Evolutionary conservation across 2,797 vertebrate species (phyloP), one percentile per base, ranked within the genome.

Genomic region (Pseudocheirus occidentalis): DNA sequence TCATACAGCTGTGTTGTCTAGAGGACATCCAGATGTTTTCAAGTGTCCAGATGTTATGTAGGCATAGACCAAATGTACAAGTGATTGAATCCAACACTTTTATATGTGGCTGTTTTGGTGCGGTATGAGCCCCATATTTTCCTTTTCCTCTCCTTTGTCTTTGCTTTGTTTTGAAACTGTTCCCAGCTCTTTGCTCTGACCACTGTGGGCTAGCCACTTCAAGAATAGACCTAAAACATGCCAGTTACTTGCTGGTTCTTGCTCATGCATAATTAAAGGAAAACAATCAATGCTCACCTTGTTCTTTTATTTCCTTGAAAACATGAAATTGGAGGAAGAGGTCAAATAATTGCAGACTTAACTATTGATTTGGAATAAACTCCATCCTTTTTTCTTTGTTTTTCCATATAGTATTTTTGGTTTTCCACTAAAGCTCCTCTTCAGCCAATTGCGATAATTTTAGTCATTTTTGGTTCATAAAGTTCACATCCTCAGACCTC

Each of bases 281-380:
- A 94, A n/a, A 93, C 73, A 97, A 97, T 98, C 96, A 93, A 95
- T 95, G 95, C 90, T 96, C 57, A 90, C 90, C 55, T 96, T 96
- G 57, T 94, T 97, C 93, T 94, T 97, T 1, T 96, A 95, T 96
- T 97, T 96, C 91, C 91, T 96, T 94, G 95, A 95, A 97, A 98
- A 93, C 91, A 73, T 95, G 93, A 95, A 96, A 96, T n/a, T 94
- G 34, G 58, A 95, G 92, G 90, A 96, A 96, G 92, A 95, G 90
- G 18, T 46, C 59, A 95, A 94, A 92, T 96, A 94, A 87, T 53
- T 92, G 34, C 95, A 94, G 90, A 95, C 46, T 90, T 56, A 5
- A 27, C 21, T 91, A 93, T n/a, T 92, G 92, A 97, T 97, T 96
- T 95, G 90, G 95, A 92, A 59, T 94, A 93, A 97, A 94, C 46